Evolutionary conservation across 2,113 vertebrate genomes (phyloP).

Genomic region (Beaufortia kweichowensis): DNA sequence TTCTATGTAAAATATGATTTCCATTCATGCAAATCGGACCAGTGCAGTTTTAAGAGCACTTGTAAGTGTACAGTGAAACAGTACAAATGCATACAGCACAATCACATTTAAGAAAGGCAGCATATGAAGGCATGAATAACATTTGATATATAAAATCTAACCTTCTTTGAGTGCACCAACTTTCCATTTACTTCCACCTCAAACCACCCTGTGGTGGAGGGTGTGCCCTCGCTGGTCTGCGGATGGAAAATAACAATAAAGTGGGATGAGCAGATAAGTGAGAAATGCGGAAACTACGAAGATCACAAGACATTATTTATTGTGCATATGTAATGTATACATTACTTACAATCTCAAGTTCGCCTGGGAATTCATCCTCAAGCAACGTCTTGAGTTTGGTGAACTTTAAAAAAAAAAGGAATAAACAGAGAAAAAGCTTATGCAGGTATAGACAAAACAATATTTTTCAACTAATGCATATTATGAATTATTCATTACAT

Average conservation of each 20-base stretch:
- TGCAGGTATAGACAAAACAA: background rate
- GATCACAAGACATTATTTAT: background rate
- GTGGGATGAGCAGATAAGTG: background rate
- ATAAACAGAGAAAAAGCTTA: background rate
- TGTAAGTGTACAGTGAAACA: background rate
- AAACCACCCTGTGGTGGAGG: conserved; percentile 55
- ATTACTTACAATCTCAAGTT: conserved; percentile 61
- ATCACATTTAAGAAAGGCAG: too few relatives aligned
- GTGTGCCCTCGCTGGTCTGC: conserved; percentile 57
- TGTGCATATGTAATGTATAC: background rate
- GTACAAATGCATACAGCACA: too few relatives aligned
- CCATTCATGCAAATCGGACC: background rate
- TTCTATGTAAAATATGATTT: background rate
- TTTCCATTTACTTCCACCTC: conserved; percentile 58
- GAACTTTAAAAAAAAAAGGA: conserved; percentile 44
- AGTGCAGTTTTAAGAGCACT: background rate
- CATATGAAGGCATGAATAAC: too few relatives aligned
- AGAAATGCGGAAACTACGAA: background rate
- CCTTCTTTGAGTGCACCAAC: conserved; percentile 64
- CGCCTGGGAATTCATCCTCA: conserved; percentile 59
- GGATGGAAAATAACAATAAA: background rate
- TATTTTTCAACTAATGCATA: too few relatives aligned
- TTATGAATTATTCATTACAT: too few relatives aligned
- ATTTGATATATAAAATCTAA: conserved; percentile 1
- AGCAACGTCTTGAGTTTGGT: conserved; percentile 58